Percentiles rank a stretch among this genome's conserved stretches.
Evolutionary conservation across 2,797 vertebrate genomes (phyloP).

Genomic region (Helostoma temminkii): DNA sequence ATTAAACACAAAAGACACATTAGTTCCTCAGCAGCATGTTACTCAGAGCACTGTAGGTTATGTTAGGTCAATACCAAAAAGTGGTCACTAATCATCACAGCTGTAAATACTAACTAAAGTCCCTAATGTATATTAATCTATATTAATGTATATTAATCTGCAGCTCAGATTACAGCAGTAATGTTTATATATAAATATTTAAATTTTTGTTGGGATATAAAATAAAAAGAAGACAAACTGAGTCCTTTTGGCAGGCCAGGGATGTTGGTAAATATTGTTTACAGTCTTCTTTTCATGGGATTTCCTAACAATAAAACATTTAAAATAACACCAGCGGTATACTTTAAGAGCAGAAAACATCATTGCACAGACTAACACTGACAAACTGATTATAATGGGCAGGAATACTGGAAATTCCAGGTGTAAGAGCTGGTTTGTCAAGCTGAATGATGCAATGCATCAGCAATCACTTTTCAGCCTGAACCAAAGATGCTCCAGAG

Average conservation of each 20-base stretch:
- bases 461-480: conserved; percentile 19
- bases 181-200: neutral
- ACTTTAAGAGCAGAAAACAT: conserved; percentile 49
- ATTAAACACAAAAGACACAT: neutral
- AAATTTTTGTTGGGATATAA: neutral
- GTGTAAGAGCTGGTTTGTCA: conserved; percentile 38
- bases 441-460: conserved; percentile 20
- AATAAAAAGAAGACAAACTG: neutral
- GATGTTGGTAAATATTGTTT: neutral
- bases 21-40: too few species aligned
- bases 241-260: neutral
- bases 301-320: conserved; percentile 33
- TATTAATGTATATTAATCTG: neutral
- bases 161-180: neutral
- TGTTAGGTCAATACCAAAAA: conserved; percentile 10
- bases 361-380: conserved; percentile 49
- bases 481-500: conserved; percentile 24
- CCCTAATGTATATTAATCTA: neutral
- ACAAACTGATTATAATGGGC: conserved; percentile 44
- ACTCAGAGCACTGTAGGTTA: neutral
- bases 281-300: conserved; percentile 36
- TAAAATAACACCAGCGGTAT: conserved; percentile 16
- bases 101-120: conserved; percentile 12
- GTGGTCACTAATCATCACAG: neutral
- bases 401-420: conserved; percentile 59